Conservation (phyloP, 1,140 invertebrate species). For the Bombus turneri region DNA sequence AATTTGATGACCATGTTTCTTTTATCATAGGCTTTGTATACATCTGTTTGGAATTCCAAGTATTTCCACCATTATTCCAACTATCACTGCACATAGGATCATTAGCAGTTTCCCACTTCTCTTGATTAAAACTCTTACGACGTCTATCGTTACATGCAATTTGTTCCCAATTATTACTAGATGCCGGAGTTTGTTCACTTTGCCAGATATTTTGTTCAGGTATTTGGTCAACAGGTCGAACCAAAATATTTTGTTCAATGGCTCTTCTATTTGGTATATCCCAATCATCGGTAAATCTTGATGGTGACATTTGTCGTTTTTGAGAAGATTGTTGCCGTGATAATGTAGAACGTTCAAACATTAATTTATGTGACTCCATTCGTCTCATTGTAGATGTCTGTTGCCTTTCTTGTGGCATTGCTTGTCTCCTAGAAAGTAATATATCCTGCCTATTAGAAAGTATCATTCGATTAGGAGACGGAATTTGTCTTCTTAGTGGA, state of each 20-base stretch:
- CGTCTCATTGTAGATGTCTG: constrained; percentile 50
- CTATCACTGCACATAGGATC: constrained; percentile 32
- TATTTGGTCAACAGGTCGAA: constrained; percentile 56
- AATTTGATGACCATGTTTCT: constrained; percentile 53
- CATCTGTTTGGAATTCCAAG: constrained; percentile 59
- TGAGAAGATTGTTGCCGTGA: constrained; percentile 61
- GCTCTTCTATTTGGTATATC: constrained; percentile 78
- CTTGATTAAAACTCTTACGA: constrained; percentile 38
- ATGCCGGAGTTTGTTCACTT: constrained; percentile 44
- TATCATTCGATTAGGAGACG: constrained; percentile 58
- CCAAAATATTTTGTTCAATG: constrained; percentile 69
- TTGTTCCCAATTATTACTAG: constrained; percentile 55
- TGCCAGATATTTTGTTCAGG: constrained; percentile 56
- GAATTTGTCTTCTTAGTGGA: constrained; percentile 53
- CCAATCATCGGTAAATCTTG: constrained; percentile 76
- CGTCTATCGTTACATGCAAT: constrained; percentile 55
- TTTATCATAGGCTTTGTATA: constrained; percentile 47
- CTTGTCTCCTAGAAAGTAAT: constrained; percentile 29
- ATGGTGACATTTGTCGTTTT: constrained; percentile 56
- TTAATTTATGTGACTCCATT: constrained; percentile 20
- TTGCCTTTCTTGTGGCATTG: constrained; percentile 38
- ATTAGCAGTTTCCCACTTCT: constrained; percentile 47
- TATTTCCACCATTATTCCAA: constrained; percentile 42
- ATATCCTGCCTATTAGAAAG: constrained; percentile 62
- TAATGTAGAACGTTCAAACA: constrained; percentile 25